These are phyloP conservation scores for Drosophila dives DNA, from an alignment of 2,888 invertebrate species.

Conservation along the genomic window DNA sequence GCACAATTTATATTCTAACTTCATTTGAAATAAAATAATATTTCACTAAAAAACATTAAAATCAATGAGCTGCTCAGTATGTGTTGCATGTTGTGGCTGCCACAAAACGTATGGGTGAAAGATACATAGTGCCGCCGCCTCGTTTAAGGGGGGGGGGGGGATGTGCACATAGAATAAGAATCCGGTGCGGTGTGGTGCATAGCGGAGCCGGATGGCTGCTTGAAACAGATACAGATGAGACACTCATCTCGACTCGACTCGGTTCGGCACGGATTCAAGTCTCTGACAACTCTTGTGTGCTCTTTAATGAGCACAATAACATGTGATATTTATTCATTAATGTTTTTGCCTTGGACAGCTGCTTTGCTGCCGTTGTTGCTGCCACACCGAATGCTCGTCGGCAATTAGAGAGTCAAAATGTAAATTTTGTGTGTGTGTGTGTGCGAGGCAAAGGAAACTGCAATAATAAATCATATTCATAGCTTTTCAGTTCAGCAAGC, in stretches of 20 bases:
- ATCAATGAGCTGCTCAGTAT: background rate
- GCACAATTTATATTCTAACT: background rate
- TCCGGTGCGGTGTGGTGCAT: background rate
- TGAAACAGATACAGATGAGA: slow-evolving; percentile 2
- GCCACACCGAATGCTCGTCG: background rate
- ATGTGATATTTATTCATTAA: slow-evolving; percentile 71
- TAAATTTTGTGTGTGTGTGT: slow-evolving; percentile 43
- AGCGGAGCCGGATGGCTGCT: background rate
- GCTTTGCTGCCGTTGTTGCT: background rate
- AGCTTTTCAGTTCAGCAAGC: slow-evolving; percentile 45
- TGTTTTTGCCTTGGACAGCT: slow-evolving; percentile 24
- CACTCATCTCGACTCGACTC: background rate
- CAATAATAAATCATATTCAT: slow-evolving; percentile 67
- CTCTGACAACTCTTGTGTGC: background rate
- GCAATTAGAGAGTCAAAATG: slow-evolving; percentile 70
- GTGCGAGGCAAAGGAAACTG: slow-evolving; percentile 3
- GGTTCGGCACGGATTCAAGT: background rate
- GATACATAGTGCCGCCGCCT: slow-evolving; percentile 17
- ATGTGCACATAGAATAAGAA: slow-evolving; percentile 18
- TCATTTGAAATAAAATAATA: background rate
- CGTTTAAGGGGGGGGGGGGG: slow-evolving; percentile 5
- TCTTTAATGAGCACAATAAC: slow-evolving; percentile 58
- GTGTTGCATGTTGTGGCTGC: slow-evolving; percentile 3
- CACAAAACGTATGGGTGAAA: slow-evolving; percentile 13
- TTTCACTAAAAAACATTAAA: background rate